phyloP scores from a whole-genome alignment of 2,113 vertebrate species.

The Salvelinus alpinus region DNA sequence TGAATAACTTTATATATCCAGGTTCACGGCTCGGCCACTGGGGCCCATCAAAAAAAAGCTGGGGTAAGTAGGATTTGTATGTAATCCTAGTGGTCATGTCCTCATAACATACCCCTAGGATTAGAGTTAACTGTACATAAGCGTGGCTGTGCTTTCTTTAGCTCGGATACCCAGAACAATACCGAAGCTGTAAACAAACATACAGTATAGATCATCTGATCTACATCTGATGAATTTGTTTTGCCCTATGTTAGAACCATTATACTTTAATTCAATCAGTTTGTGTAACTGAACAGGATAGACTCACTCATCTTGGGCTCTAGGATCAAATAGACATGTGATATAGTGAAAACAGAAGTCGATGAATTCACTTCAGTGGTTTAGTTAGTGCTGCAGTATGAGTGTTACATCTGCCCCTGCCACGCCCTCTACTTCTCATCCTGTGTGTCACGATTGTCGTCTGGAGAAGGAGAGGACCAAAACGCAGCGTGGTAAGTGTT shows the following conservation, averaged over 20 bases:
- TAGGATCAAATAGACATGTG: not conserved
- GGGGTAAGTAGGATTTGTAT: no score
- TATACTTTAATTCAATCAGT: not conserved
- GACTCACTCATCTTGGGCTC: not conserved
- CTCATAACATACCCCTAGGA: not conserved
- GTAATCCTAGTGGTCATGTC: not conserved
- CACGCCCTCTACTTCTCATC: no score
- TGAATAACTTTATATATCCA: slow-evolving; percentile 19
- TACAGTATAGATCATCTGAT: no score
- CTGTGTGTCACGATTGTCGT: no score
- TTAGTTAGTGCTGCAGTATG: not conserved
- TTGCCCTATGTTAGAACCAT: no score
- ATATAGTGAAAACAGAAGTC: not conserved
- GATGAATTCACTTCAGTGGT: not conserved
- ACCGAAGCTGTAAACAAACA: no score
- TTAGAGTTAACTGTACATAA: not conserved
- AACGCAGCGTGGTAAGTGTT: no score
- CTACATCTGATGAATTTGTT: no score
- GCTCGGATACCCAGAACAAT: no score
- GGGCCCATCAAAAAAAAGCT: slow-evolving; percentile 13
- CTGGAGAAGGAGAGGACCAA: no score
- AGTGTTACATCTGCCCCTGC: no score
- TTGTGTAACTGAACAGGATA: not conserved
- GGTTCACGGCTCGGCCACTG: not conserved
- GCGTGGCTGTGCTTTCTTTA: no score